Conservation (phyloP, 2,797 vertebrate genomes). For the Syngnathus acus region DNA sequence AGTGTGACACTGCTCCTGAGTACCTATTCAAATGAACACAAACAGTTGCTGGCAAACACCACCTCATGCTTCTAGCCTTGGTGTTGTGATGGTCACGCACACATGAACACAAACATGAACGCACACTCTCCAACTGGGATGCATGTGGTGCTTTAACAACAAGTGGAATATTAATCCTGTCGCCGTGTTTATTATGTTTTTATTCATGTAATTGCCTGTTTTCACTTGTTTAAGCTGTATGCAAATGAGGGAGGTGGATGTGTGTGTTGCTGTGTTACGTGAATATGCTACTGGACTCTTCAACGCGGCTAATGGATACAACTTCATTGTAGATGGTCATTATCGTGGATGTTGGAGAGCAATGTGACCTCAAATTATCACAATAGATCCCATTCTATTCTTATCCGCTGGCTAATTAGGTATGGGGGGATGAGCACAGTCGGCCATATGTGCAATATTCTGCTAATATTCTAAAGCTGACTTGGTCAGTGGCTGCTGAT, state of each 20-base stretch:
- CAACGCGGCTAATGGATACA: slow-evolving; percentile 65
- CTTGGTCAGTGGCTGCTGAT: slow-evolving; percentile 10
- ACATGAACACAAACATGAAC: too few relatives aligned
- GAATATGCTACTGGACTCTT: slow-evolving; percentile 57
- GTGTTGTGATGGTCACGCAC: slow-evolving; percentile 46
- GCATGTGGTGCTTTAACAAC: slow-evolving; percentile 53
- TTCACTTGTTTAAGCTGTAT: slow-evolving; percentile 52
- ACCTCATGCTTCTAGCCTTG: slow-evolving; percentile 46
- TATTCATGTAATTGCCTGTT: slow-evolving; percentile 51
- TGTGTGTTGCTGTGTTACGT: slow-evolving; percentile 52
- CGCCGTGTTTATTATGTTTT: slow-evolving; percentile 36
- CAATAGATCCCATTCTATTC: slow-evolving; percentile 58
- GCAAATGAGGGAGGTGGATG: slow-evolving; percentile 52
- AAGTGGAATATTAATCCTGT: slow-evolving; percentile 57
- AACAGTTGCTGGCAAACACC: slow-evolving; percentile 50
- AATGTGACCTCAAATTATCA: slow-evolving; percentile 66
- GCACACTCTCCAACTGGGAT: slow-evolving; percentile 38
- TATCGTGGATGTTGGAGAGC: slow-evolving; percentile 63
- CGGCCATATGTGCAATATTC: slow-evolving; percentile 33
- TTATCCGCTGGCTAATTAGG: slow-evolving; percentile 57
- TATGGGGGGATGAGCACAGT: slow-evolving; percentile 40
- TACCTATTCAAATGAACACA: slow-evolving; percentile 65
- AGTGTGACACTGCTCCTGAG: slow-evolving; percentile 50
- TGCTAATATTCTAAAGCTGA: slow-evolving; percentile 23
- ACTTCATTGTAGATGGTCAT: slow-evolving; percentile 65